Base-by-base conservation (phyloP, 2,888 invertebrate genomes). In the Copidosoma aretas region DNA sequence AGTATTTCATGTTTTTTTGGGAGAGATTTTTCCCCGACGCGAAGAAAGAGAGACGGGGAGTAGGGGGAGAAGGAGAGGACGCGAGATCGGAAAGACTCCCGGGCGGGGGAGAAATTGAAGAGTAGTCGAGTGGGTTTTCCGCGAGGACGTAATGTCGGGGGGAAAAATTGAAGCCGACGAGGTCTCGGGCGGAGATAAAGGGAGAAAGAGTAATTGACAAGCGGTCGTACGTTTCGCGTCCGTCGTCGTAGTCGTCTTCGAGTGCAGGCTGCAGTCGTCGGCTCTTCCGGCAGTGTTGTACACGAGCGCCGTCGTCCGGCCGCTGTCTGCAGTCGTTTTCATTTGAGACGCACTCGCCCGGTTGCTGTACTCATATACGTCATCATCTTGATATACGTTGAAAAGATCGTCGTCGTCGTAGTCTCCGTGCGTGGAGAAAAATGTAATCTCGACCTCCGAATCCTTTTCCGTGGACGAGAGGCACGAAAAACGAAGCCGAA, bases 101-200 rank as follows among this genome's bases (percentile, higher is more conserved):
- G 43, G 43, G 43, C 3, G 43, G 43, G 12, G 24, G 51, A 51
- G 64, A 70, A 63, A 70, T 63, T 70, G 66, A 66, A 70, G 66
- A 70, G 51, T 43, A 61, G 61, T 66, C 60, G 63, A 70, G 60
- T 56, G 61, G 66, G 43, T 65, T 43, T 70, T 60, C n/a, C 43
- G 43, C 24, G 32, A 60, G 32, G 43, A 54, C 41, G 39, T 24
- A 39, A 54, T 17, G 43, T 58, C 39, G 49, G 43, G 32, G 49
- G 21, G 43, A 51, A 56, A 70, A 53, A 64, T 5, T 14, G 24
- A n/a, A 25, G 54, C n/a, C 17, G 25, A 24, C 17, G 43, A 17
- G 41, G 43, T 15, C 17, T 15, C 15, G 17, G 43, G 43, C 3
- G 43, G 43, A 12, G 12, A 17, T 8, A 15, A 17, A 46, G 12